Percentiles rank a stretch among this genome's conserved stretches.
phyloP scores from a whole-genome alignment of 2,888 invertebrate genomes.

The Ichneumon xanthorius region DNA sequence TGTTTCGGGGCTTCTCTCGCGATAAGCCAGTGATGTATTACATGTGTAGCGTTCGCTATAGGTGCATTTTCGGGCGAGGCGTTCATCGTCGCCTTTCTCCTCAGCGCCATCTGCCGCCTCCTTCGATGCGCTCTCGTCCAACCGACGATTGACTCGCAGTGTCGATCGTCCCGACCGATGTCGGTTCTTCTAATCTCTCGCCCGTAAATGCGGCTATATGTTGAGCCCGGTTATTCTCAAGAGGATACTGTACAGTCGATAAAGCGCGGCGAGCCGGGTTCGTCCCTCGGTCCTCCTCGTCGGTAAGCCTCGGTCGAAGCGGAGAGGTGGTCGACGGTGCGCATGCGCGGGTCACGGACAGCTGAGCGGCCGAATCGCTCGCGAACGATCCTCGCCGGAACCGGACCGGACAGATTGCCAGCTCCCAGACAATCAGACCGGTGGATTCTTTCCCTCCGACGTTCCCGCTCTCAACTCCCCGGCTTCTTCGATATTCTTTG shows the following conservation, averaged over 20 bases:
- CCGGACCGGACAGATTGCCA: conserved; percentile 70
- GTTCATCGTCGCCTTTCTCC: background rate
- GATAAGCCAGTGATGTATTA: conserved; percentile 47
- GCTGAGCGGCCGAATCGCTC: conserved; percentile 11
- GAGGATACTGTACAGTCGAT: conserved; percentile 73
- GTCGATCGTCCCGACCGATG: background rate
- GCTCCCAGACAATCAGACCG: conserved; percentile 71
- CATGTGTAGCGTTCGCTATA: conserved; percentile 66
- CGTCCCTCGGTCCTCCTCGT: conserved; percentile 21
- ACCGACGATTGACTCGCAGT: background rate
- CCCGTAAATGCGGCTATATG: conserved; percentile 76
- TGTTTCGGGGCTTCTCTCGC: conserved; percentile 8
- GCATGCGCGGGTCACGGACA: conserved; percentile 13
- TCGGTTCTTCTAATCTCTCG: conserved; percentile 42
- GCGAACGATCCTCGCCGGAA: conserved; percentile 18
- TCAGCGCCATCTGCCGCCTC: conserved; percentile 2
- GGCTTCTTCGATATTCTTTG: background rate
- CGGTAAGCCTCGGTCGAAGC: conserved; percentile 9
- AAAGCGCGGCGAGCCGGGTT: conserved; percentile 65
- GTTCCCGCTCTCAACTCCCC: conserved; percentile 4
- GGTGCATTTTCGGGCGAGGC: conserved; percentile 74
- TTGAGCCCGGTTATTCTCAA: conserved; percentile 74
- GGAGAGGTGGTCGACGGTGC: background rate
- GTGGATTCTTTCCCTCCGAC: conserved; percentile 56
- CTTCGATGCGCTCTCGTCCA: conserved; percentile 45